Conservation (phyloP, 2,888 invertebrate genomes). For the Chaitophorus viminalis region DNA sequence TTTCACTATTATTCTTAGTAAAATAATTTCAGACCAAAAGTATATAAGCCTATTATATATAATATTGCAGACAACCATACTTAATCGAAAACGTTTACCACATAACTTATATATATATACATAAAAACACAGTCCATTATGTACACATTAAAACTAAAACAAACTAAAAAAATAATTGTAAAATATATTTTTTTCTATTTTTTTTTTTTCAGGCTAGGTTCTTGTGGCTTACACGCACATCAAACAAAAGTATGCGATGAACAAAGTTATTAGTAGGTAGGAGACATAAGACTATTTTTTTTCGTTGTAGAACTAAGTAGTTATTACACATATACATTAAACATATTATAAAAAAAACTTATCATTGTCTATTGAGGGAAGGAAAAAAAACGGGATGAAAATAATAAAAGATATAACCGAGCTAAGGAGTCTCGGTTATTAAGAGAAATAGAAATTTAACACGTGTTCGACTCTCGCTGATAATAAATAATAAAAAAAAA, state of each 20-base stretch:
- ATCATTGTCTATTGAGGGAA: not conserved
- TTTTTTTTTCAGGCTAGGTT: constrained; percentile 26
- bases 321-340: not conserved
- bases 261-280: not conserved
- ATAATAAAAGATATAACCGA: constrained; percentile 12
- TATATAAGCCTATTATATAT: too few relatives aligned
- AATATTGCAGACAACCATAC: too few relatives aligned
- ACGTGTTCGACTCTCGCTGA: constrained; percentile 3
- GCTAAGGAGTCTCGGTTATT: not conserved
- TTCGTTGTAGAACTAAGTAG: constrained; percentile 24
- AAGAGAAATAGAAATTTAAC: constrained; percentile 6
- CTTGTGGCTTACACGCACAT: not conserved
- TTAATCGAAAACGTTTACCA: not conserved
- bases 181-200: constrained; percentile 11
- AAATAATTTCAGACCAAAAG: too few relatives aligned
- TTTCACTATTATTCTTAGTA: too few relatives aligned
- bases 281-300: not conserved
- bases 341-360: constrained; percentile 31
- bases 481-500: not conserved
- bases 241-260: not conserved
- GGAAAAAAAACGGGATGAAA: not conserved
- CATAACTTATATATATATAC: not conserved
- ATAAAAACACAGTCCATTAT: constrained; percentile 9
- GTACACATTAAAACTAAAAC: constrained; percentile 22
- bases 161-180: constrained; percentile 24